Evolutionary conservation across 2,888 invertebrate species (phyloP).

Genomic region (Calameuta pallipes): DNA sequence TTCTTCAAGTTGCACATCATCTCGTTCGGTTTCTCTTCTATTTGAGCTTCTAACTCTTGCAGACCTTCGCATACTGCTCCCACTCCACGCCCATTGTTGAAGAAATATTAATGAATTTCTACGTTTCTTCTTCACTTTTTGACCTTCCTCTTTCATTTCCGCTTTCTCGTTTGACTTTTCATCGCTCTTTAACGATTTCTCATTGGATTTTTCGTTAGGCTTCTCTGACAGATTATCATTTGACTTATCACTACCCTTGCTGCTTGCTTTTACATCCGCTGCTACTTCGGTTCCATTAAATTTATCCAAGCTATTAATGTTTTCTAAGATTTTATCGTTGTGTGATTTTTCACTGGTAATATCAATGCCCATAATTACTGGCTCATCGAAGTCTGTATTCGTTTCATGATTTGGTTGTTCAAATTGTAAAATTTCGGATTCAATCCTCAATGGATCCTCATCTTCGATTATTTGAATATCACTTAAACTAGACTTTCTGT

Average conservation of each 20-base stretch:
- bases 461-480: constrained; percentile 56
- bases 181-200: constrained; percentile 39
- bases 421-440: constrained; percentile 30
- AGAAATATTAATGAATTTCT: constrained; percentile 79
- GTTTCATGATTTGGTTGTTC: constrained; percentile 12
- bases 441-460: constrained; percentile 47
- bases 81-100: constrained; percentile 84
- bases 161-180: constrained; percentile 59
- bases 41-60: constrained; percentile 66
- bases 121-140: constrained; percentile 72
- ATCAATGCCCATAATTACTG: not conserved
- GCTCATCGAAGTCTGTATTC: not conserved
- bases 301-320: constrained; percentile 33
- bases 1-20: constrained; percentile 75
- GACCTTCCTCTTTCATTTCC: constrained; percentile 68
- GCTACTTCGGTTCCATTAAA: constrained; percentile 49
- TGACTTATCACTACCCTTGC: constrained; percentile 51
- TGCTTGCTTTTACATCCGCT: constrained; percentile 61
- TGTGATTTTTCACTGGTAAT: constrained; percentile 62
- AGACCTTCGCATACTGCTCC: constrained; percentile 65
- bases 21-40: constrained; percentile 70
- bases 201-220: constrained; percentile 37
- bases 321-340: constrained; percentile 63
- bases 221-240: constrained; percentile 39
- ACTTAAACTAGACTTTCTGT: constrained; percentile 50